Conservation (phyloP, 2,113 vertebrate species). For the Amazona guildingii region DNA sequence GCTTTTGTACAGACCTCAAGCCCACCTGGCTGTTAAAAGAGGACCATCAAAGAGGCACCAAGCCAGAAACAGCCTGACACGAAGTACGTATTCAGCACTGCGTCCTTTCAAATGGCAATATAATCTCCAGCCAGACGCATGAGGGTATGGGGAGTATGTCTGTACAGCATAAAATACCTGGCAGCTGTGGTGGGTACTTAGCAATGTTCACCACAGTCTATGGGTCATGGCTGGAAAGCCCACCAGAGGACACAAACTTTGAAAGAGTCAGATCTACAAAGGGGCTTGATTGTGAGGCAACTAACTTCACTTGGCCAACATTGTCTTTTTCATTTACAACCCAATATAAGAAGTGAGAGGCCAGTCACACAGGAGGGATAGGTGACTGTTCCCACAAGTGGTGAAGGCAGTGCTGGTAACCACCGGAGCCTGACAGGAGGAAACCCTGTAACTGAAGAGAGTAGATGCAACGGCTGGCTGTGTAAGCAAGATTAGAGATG, state of each 20-base stretch:
- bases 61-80: not conserved
- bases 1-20: not conserved
- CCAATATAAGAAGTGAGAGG: not conserved
- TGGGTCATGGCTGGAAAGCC: not conserved
- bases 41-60: not conserved
- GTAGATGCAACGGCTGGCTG: not conserved
- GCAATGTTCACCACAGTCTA: not conserved
- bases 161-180: not conserved
- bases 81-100: not conserved
- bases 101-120: not conserved
- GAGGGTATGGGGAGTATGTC: not conserved
- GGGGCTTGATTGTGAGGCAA: not conserved
- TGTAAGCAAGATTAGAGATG: not conserved
- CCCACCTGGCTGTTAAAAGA: not conserved
- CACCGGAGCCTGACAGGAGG: not conserved
- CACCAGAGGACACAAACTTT: not conserved
- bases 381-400: not conserved
- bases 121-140: not conserved
- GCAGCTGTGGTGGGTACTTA: accelerated
- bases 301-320: not conserved
- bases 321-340: not conserved
- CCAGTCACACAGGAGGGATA: not conserved
- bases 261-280: not conserved
- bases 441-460: not conserved
- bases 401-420: not conserved